These are phyloP conservation scores for Maconellicoccus hirsutus DNA, from an alignment of 1,140 invertebrate species.

Conservation along the genomic window DNA sequence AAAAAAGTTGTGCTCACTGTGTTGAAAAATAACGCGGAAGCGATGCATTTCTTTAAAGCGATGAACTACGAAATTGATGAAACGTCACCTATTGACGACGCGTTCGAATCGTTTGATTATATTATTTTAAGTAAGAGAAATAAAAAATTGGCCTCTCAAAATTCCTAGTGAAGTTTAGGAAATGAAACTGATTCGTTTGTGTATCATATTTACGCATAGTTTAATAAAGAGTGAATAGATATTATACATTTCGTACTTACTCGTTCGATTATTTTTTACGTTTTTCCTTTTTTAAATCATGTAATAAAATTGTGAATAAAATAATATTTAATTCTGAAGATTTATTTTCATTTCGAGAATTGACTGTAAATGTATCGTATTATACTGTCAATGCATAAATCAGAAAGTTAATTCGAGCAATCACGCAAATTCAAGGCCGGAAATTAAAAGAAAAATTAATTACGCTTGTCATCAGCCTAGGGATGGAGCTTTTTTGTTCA, in stretches of 20 bases:
- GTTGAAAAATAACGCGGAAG: slow-evolving; percentile 58
- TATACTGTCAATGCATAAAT: background rate
- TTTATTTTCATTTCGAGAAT: background rate
- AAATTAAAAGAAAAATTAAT: slow-evolving; percentile 10
- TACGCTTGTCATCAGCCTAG: background rate
- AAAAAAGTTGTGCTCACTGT: slow-evolving; percentile 71
- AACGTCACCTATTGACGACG: slow-evolving; percentile 4
- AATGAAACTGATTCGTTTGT: too few relatives aligned
- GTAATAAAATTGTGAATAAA: background rate
- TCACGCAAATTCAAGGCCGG: slow-evolving; percentile 6
- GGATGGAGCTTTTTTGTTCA: background rate
- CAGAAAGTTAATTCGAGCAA: background rate
- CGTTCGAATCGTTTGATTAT: background rate
- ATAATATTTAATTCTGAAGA: background rate
- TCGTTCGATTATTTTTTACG: background rate
- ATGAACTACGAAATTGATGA: slow-evolving; percentile 29
- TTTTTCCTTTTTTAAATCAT: background rate
- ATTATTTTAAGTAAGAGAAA: slow-evolving; percentile 1
- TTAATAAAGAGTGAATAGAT: too few relatives aligned
- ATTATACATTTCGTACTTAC: too few relatives aligned
- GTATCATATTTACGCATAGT: too few relatives aligned
- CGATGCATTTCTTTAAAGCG: slow-evolving; percentile 49
- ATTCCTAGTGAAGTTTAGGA: background rate
- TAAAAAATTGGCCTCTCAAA: background rate
- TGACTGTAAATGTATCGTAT: background rate